Evolutionary conservation across 2,113 vertebrate species (phyloP).

Genomic region (Amblyopsis rosae): DNA sequence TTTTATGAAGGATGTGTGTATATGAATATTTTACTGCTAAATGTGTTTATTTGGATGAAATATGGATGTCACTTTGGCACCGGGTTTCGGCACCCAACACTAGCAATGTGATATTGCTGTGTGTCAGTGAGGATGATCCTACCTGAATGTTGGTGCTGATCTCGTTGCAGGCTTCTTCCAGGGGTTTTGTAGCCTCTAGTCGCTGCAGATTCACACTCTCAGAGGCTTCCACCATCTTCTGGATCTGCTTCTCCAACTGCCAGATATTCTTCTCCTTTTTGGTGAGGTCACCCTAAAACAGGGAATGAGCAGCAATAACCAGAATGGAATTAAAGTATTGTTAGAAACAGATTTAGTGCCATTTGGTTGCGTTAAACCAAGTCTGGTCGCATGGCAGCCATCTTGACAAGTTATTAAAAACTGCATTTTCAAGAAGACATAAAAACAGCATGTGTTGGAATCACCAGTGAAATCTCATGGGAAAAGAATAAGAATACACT

Average conservation of each 20-base stretch:
- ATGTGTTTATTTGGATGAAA: too few species aligned
- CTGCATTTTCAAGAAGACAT: too few species aligned
- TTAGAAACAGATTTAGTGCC: neutral
- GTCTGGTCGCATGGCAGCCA: too few species aligned
- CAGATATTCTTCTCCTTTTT: conserved; percentile 76
- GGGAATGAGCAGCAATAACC: neutral
- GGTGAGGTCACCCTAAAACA: conserved; percentile 82
- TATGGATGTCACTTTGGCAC: too few species aligned
- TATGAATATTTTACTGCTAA: too few species aligned
- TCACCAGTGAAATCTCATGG: too few species aligned
- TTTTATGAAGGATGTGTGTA: too few species aligned
- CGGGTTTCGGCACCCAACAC: too few species aligned
- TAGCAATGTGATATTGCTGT: neutral
- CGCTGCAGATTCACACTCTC: conserved; percentile 54
- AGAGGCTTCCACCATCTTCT: conserved; percentile 54
- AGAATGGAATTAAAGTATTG: neutral
- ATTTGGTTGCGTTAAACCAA: too few species aligned
- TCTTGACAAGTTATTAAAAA: too few species aligned
- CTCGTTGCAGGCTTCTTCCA: conserved; percentile 73
- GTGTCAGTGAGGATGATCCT: neutral
- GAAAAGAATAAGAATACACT: too few species aligned
- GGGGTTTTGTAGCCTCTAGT: conserved; percentile 44
- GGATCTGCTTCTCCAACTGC: conserved; percentile 70
- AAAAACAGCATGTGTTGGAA: too few species aligned
- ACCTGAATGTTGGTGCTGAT: conserved; percentile 78